Base-by-base conservation (phyloP, 2,888 invertebrate species). In the Rhingia campestris region DNA sequence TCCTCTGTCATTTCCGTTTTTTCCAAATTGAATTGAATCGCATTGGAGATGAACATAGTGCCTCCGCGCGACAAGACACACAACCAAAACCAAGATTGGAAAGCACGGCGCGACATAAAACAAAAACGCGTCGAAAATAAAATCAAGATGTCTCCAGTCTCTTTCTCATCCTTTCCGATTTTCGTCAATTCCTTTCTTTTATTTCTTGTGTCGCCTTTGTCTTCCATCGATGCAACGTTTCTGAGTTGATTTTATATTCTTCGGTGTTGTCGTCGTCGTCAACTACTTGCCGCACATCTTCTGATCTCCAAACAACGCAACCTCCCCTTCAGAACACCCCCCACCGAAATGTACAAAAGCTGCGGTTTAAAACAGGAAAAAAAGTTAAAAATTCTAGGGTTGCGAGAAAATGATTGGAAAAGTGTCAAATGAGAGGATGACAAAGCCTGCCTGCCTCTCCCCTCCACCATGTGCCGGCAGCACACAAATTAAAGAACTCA, bases 361-460 rank as follows among this genome's bases (percentile, higher is more conserved):
- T 64, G 73, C 37, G 73, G 82, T 58, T 22, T 61, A 12, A 33
- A 9, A 7, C 45, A 33, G 3, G 37, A 37, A 61, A 54, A 64
- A 66, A 81, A 76, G 61, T 61, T 70, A n/a, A 66, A 79, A 73
- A 64, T 53, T 70, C 47, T 30, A 43, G 35, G 41, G 45, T 41
- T 12, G 59, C 66, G 39, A 73, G 63, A 73, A 81, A 84, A 84
- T 84, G 84, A 84, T 84, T 84, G 84, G 84, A 84, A 84, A 84
- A 84, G 80, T 84, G 84, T 80, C 84, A 66, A 84, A 80, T 75
- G 47, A 39, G 64, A 66, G 63, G 64, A 59, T 39, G 64, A 69
- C 41, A 69, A 73, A 73, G 67, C 45, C 59, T 54, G 3, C 12
- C 10, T 6, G 3, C 12, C 45, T n/a, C 7, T 10, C 2, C 12